phyloP scores from a whole-genome alignment of 2,888 invertebrate species.

The Leptinotarsa peninsularis region DNA sequence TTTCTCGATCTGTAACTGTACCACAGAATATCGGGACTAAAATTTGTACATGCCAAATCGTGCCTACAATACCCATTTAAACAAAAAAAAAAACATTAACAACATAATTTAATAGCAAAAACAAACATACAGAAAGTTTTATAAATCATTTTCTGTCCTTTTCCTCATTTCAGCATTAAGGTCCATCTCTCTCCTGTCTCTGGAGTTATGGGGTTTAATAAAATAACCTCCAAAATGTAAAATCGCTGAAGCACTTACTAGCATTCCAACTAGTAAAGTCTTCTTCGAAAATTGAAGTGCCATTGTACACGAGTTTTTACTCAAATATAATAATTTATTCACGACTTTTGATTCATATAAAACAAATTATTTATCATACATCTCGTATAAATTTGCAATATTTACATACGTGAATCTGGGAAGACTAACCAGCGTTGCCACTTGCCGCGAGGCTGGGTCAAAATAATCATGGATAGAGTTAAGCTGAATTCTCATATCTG shows the following conservation, averaged over 20 bases:
- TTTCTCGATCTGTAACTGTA: too few species aligned
- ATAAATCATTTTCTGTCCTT: constrained; percentile 31
- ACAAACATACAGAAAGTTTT: neutral
- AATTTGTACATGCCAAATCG: too few species aligned
- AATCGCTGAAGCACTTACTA: constrained; percentile 45
- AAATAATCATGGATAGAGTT: too few species aligned
- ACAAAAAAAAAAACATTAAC: neutral
- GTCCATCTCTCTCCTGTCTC: constrained; percentile 41
- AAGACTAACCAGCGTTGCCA: too few species aligned
- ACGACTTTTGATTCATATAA: neutral
- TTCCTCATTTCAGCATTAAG: constrained; percentile 40
- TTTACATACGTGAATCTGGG: too few species aligned
- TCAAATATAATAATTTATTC: neutral
- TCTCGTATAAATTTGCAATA: too few species aligned
- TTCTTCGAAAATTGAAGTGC: constrained; percentile 43
- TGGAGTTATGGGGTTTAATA: constrained; percentile 46
- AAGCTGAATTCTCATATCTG: too few species aligned
- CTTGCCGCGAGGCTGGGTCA: too few species aligned
- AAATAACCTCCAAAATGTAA: constrained; percentile 49
- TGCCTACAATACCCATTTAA: neutral
- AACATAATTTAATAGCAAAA: neutral
- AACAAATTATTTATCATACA: too few species aligned
- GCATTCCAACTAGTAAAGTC: constrained; percentile 36
- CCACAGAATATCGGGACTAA: too few species aligned
- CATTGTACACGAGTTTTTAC: constrained; percentile 16